Base-by-base conservation (phyloP, 2,113 vertebrate species). In the Leuciscus idus region DNA sequence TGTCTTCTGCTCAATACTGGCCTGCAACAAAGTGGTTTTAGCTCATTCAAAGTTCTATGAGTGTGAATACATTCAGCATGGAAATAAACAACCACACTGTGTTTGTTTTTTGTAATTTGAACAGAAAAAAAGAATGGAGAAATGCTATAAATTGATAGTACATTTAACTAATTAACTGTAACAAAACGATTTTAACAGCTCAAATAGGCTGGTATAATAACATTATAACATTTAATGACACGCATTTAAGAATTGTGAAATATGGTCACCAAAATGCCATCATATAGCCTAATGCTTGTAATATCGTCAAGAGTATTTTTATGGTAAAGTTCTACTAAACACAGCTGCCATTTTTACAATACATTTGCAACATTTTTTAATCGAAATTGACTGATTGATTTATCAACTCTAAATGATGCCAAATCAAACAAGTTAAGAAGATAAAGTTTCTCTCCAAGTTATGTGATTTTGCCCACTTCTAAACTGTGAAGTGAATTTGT, bases 361-460 rank as follows among this genome's bases (percentile, higher is more conserved):
- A 46, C 43, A 73, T n/a, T 12, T 9, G 7, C 64, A 33, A 8
- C 9, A 1, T 46, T 46, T 72, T 70, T 15, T 2, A 21, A 57
- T 39, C 10, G 61, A 28, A 62, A 13, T 62, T 66, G 46, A 50
- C 39, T 39, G 39, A 28, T 23, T 68, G 26, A 21, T 50, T 52
- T 46, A 68, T 48, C 61, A 30, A 77, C 8, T 55, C 30, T 5
- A 23, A 9, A 12, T 39, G 8, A n/a, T 13, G 12, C 5, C 9
- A 79, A 36, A 48, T 75, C 43, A 57, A 57, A 33, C 50, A 57
- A 79, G 23, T 39, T 13, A 61, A 9, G 36, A 12, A 46, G 39
- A 50, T 62, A 64, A 78, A 59, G n/a, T 48, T 64, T 81, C n/a
- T 64, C 59, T 64, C 4, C 59, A 48, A 81, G 39, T 46, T 30